A percentile compares a stretch with the other conserved stretches of the same genome.
Evolutionary conservation across 2,113 vertebrate species (phyloP).

Genomic region (Aleadryas rufinucha): DNA sequence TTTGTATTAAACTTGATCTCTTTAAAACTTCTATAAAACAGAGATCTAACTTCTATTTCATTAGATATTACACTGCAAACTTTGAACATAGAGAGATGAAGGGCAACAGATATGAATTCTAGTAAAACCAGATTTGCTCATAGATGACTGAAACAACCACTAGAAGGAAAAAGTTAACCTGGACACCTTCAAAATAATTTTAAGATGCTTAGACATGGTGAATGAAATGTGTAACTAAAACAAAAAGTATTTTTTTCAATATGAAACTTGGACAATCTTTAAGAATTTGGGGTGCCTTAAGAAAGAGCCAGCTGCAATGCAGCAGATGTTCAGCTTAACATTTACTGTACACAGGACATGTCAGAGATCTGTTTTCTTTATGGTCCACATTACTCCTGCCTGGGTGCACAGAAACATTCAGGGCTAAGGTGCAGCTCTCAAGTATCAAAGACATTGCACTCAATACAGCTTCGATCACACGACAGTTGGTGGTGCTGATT

Average conservation of each 20-base stretch:
- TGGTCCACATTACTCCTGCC: neutral
- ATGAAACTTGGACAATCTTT: neutral
- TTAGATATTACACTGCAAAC: neutral
- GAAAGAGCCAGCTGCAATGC: neutral
- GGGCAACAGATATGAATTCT: neutral
- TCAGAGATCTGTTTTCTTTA: neutral
- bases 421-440: neutral
- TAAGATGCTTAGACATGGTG: neutral
- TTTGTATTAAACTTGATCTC: neutral
- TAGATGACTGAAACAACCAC: neutral
- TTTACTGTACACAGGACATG: fast-evolving
- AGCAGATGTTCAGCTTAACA: neutral
- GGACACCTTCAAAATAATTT: neutral
- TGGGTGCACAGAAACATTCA: neutral
- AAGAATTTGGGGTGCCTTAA: neutral
- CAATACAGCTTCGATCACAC: neutral
- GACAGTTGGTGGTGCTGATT: neutral
- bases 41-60: neutral
- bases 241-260: neutral
- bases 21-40: neutral
- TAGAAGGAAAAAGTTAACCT: neutral
- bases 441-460: neutral
- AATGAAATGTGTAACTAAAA: neutral
- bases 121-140: neutral
- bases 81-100: neutral